These are phyloP conservation scores for Hydrotaea cyrtoneurina DNA, from an alignment of 2,888 invertebrate species.

Conservation along the genomic window DNA sequence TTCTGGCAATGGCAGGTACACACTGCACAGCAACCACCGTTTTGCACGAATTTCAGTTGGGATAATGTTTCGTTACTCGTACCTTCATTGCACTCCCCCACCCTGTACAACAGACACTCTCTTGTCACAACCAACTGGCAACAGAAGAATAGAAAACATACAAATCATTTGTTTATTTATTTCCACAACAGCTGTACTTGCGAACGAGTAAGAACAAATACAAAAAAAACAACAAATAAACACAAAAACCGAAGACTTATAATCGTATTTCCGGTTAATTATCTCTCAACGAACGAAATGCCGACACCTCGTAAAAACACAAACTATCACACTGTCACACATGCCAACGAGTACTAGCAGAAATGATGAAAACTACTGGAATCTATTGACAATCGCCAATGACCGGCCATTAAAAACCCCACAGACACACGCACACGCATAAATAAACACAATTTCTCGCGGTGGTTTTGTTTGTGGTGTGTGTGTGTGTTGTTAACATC, in stretches of 20 bases:
- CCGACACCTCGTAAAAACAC: constrained; percentile 14
- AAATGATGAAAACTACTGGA: background rate
- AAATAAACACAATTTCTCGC: background rate
- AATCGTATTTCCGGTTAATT: constrained; percentile 54
- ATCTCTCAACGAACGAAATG: constrained; percentile 26
- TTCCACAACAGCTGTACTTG: constrained; percentile 35
- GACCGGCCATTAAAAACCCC: background rate
- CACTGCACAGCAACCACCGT: constrained; percentile 6
- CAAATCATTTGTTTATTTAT: constrained; percentile 7
- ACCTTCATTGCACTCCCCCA: too few relatives aligned
- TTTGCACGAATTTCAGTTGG: background rate
- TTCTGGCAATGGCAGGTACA: background rate
- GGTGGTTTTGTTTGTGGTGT: background rate
- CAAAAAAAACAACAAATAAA: too few relatives aligned
- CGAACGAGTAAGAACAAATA: background rate
- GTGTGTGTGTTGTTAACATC: background rate
- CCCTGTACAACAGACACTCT: too few relatives aligned
- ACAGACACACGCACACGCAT: background rate
- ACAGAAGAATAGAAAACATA: constrained; percentile 13
- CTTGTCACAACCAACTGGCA: too few relatives aligned
- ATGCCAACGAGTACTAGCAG: background rate
- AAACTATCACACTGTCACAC: background rate
- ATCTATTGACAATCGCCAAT: background rate
- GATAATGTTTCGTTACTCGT: too few relatives aligned
- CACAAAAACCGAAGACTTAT: constrained; percentile 32